Percentiles rank a stretch among this genome's conserved stretches.
Conservation (phyloP, 2,888 invertebrate species). For the Lithosia quadra region DNA sequence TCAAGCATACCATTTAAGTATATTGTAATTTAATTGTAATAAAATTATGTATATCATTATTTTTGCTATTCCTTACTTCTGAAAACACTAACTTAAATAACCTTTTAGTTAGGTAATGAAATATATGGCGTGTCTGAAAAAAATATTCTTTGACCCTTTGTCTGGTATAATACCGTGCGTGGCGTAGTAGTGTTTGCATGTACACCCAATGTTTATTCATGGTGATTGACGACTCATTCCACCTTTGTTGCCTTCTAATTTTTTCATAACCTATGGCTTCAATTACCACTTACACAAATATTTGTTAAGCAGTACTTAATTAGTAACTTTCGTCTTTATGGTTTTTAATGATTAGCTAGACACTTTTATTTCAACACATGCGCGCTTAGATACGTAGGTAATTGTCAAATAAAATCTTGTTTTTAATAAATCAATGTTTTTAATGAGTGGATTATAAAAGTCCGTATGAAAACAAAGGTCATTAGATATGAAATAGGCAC, state of each 20-base stretch:
- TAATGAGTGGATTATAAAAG: conserved; percentile 49
- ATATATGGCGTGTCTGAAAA: conserved; percentile 20
- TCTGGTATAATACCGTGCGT: conserved; percentile 19
- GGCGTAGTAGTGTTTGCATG: conserved; percentile 54
- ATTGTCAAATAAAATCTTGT: conserved; percentile 42
- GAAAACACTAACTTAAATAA: too few species aligned
- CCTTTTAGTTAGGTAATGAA: too few species aligned
- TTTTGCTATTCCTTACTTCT: too few species aligned
- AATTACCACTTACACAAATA: conserved; percentile 71
- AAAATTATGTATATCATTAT: too few species aligned
- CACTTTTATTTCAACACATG: conserved; percentile 47
- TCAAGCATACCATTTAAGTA: too few species aligned
- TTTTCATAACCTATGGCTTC: conserved; percentile 63
- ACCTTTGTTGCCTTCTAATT: conserved; percentile 59
- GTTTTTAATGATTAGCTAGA: conserved; percentile 50
- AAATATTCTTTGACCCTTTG: conserved; percentile 39
- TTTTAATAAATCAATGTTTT: conserved; percentile 37
- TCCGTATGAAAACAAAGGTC: conserved; percentile 50
- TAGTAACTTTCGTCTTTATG: conserved; percentile 53
- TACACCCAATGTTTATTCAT: conserved; percentile 59
- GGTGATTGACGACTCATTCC: conserved; percentile 70
- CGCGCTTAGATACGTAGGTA: conserved; percentile 35
- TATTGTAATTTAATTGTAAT: too few species aligned
- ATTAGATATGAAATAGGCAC: conserved; percentile 6
- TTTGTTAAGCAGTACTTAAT: conserved; percentile 61